phyloP scores from a whole-genome alignment of 2,888 invertebrate genomes.

The Smittia sp. region DNA sequence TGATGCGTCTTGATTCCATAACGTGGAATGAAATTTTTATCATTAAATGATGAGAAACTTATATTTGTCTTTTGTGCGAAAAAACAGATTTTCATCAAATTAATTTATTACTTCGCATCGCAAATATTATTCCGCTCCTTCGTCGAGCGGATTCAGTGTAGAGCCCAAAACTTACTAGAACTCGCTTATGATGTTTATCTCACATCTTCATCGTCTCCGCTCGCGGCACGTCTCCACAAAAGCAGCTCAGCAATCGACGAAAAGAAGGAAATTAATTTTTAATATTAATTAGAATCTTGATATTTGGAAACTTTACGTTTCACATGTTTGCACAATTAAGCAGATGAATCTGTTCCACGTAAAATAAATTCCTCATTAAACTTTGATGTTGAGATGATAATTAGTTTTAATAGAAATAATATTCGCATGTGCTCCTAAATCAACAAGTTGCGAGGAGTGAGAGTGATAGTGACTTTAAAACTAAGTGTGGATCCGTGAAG shows the following conservation, averaged over 20 bases:
- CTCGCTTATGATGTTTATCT: slow-evolving; percentile 19
- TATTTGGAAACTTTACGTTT: slow-evolving; percentile 12
- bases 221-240: background rate
- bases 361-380: slow-evolving; percentile 15
- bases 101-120: slow-evolving; percentile 34
- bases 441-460: slow-evolving; percentile 37
- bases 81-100: slow-evolving; percentile 37
- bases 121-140: slow-evolving; percentile 27
- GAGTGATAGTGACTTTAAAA: no score
- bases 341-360: background rate
- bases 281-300: slow-evolving; percentile 40
- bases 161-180: slow-evolving; percentile 26
- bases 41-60: slow-evolving; percentile 3
- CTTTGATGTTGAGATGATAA: slow-evolving; percentile 13
- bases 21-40: slow-evolving; percentile 20
- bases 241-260: slow-evolving; percentile 11
- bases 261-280: slow-evolving; percentile 39
- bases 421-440: slow-evolving; percentile 3
- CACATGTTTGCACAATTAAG: slow-evolving; percentile 38
- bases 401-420: slow-evolving; percentile 28
- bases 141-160: background rate
- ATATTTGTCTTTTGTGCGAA: slow-evolving; percentile 33
- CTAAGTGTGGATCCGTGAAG: no score
- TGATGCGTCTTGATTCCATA: background rate
- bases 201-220: slow-evolving; percentile 13